Evolutionary conservation across 2,888 invertebrate species (phyloP).

Genomic region (Drosophila antonietae): DNA sequence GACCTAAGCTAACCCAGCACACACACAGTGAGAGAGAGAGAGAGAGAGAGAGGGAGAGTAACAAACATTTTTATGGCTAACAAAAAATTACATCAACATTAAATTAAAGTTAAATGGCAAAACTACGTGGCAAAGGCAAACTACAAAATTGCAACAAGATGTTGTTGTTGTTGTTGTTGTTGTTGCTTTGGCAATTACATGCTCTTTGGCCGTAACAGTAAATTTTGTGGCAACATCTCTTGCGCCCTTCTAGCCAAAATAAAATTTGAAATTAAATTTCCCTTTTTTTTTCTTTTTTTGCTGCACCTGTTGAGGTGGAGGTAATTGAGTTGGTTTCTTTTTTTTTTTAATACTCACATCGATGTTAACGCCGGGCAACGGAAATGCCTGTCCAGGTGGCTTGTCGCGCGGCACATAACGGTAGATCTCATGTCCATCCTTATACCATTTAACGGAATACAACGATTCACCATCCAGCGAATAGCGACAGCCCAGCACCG

Average conservation of each 20-base stretch:
- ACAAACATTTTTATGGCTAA: constrained; percentile 67
- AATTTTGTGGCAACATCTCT: constrained; percentile 46
- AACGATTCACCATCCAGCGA: constrained; percentile 92
- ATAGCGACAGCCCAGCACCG: constrained; percentile 92
- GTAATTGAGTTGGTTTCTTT: neutral
- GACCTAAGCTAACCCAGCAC: constrained; percentile 55
- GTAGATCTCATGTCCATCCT: constrained; percentile 95
- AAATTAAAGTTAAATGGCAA: constrained; percentile 81
- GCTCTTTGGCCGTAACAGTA: constrained; percentile 67
- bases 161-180: constrained; percentile 15
- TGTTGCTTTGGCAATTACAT: constrained; percentile 65
- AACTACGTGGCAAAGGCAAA: constrained; percentile 71
- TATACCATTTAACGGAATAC: constrained; percentile 97
- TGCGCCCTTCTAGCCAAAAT: constrained; percentile 40
- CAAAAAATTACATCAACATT: constrained; percentile 77
- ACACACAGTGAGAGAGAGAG: neutral
- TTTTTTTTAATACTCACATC: constrained; percentile 89
- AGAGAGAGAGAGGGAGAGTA: neutral
- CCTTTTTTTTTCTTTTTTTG: constrained; percentile 25
- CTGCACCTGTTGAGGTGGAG: neutral
- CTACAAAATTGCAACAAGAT: constrained; percentile 29
- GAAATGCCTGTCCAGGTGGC: constrained; percentile 92
- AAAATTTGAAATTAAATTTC: constrained; percentile 76
- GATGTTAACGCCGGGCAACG: constrained; percentile 92
- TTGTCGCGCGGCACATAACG: constrained; percentile 93